These are phyloP conservation scores for Meteorus colon DNA, from an alignment of 2,888 invertebrate genomes.

Conservation along the genomic window DNA sequence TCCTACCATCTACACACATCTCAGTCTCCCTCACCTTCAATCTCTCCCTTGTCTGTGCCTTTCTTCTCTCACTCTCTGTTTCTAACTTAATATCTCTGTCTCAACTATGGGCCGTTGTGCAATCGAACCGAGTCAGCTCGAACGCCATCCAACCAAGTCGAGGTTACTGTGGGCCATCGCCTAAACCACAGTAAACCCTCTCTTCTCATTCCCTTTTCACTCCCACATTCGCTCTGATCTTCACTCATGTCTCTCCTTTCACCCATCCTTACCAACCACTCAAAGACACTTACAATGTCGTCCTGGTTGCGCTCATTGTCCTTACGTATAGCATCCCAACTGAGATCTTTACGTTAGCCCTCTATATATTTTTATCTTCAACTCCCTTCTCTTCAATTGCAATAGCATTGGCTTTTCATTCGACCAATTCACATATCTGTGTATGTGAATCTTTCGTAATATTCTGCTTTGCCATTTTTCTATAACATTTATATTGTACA, in stretches of 20 bases:
- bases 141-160: conserved; percentile 50
- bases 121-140: conserved; percentile 62
- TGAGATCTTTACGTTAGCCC: conserved; percentile 2
- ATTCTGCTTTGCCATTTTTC: background rate
- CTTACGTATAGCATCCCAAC: background rate
- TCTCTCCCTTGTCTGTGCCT: conserved; percentile 43
- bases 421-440: background rate
- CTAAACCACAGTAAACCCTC: conserved; percentile 62
- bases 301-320: conserved; percentile 10
- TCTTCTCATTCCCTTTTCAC: conserved; percentile 20
- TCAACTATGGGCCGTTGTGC: conserved; percentile 50
- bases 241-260: conserved; percentile 20
- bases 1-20: conserved; percentile 26
- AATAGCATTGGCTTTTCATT: conserved; percentile 3
- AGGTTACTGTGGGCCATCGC: conserved; percentile 69
- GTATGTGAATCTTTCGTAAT: background rate
- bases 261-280: conserved; percentile 16
- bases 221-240: conserved; percentile 1
- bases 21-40: conserved; percentile 44
- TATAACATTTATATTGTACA: background rate
- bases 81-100: conserved; percentile 38
- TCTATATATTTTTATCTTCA: background rate
- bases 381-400: background rate
- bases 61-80: conserved; percentile 38
- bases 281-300: conserved; percentile 8